Evolutionary conservation across 2,113 vertebrate species (phyloP), one percentile per base, ranked within the genome.

Genomic region (Alaudala cheleensis): DNA sequence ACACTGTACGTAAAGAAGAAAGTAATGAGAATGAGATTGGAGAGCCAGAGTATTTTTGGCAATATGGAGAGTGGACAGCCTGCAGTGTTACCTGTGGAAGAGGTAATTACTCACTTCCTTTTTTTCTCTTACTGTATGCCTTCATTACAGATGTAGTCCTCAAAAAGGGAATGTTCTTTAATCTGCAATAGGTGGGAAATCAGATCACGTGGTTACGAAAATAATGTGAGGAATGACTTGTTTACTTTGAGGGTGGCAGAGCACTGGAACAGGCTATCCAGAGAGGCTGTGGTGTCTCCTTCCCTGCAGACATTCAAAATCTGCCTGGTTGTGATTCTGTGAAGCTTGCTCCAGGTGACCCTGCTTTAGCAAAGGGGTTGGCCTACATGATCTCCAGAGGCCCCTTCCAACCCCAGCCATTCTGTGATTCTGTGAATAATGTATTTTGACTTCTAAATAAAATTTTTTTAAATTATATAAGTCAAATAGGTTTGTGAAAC

Each of bases 81-180:
- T 99, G 99, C 97, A 99, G 98, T 94, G 98, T 98, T 50, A 98
- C 99, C 2, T 99, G 99, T 96, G 99, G 99, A 72, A 95, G 97
- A 94, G 99, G 99, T 99, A 96, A 96, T 61, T 69, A 29, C 57
- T 77, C 6, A 28, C 12, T 54, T 90, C 7, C 3, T 64, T 94
- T 37, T 37, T n/a, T 84, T 67, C 56, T 83, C 0, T 47, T 56
- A 13, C 25, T 83, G 2, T 71, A 76, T 78, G 33, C 53, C 29
- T 77, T 86, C 49, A 6, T n/a, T 73, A 40, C 23, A 51, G n/a
- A 49, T 0, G 2, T 7, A 5, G 2, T 65, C 34, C 37, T 92
- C n/a, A 47, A 53, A 81, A 49, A 86, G 21, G 9, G 53, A 40
- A 58, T 2, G 22, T 56, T 86, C 14, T 84, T 81, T 66, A 50